These are phyloP conservation scores for Barypeithes pellucidus DNA, from an alignment of 2,888 invertebrate genomes.

Conservation along the genomic window DNA sequence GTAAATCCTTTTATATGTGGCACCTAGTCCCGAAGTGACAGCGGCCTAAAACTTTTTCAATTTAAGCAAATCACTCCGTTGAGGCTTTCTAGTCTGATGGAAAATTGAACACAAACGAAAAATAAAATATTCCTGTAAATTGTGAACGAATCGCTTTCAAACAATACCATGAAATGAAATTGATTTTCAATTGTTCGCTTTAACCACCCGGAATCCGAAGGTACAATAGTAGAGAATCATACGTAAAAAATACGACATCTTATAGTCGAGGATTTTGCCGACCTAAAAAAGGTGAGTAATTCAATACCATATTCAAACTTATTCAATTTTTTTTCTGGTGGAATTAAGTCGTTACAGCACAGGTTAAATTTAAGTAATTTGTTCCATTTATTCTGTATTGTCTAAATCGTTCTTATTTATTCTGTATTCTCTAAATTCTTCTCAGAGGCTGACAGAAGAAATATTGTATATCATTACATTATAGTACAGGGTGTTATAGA, in stretches of 20 bases:
- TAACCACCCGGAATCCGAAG: background rate
- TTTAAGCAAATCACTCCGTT: conserved; percentile 14
- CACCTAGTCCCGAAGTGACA: background rate
- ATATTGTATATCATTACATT: too few relatives aligned
- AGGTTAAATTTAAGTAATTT: too few relatives aligned
- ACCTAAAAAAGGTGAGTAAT: too few relatives aligned
- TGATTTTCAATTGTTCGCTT: conserved; percentile 13
- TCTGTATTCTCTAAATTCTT: too few relatives aligned
- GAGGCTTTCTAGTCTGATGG: conserved; percentile 14
- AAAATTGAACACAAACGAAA: conserved; percentile 4
- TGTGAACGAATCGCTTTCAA: background rate
- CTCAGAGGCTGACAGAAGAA: too few relatives aligned
- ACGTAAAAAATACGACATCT: background rate
- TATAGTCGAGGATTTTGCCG: too few relatives aligned
- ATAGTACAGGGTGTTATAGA: too few relatives aligned
- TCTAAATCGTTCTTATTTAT: too few relatives aligned
- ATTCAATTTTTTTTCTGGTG: too few relatives aligned
- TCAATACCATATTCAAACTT: too few relatives aligned
- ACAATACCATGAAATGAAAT: background rate
- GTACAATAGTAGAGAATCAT: background rate
- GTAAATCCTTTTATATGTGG: conserved; percentile 9
- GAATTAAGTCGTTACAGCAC: too few relatives aligned
- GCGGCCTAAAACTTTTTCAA: conserved; percentile 5
- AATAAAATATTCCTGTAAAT: conserved; percentile 20
- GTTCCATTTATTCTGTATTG: too few relatives aligned